Percentiles rank a stretch among this genome's conserved stretches.
Conservation (phyloP, 2,888 invertebrate genomes). For the Drosophila mimetica region DNA sequence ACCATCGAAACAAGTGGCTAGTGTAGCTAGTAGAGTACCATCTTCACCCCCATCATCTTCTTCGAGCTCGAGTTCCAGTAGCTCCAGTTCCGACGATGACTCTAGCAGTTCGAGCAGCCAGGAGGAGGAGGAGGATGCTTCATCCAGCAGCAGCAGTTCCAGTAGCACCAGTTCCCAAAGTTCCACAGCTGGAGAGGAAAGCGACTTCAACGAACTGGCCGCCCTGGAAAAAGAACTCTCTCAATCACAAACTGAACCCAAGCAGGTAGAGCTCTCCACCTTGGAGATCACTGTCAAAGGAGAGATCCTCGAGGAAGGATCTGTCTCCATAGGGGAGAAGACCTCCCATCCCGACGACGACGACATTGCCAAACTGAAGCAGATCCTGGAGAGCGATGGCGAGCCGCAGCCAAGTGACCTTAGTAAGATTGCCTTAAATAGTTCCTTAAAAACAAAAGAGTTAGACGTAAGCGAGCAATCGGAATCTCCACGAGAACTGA, state of each 20-base stretch:
- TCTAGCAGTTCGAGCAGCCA: constrained; percentile 26
- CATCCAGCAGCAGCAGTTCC: constrained; percentile 25
- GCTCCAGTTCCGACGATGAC: constrained; percentile 50
- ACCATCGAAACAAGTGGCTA: not conserved
- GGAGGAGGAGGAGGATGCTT: constrained; percentile 3
- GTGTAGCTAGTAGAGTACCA: not conserved
- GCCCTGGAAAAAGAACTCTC: constrained; percentile 80
- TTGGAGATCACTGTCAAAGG: not conserved
- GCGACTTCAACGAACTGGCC: constrained; percentile 76
- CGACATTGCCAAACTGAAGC: constrained; percentile 80
- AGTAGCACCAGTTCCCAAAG: constrained; percentile 22
- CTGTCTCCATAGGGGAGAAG: not conserved
- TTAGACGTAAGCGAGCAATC: constrained; percentile 56
- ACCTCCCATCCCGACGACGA: constrained; percentile 46
- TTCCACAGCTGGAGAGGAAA: constrained; percentile 43
- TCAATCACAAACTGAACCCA: constrained; percentile 32
- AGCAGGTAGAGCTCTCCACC: not conserved
- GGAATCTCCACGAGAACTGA: constrained; percentile 65
- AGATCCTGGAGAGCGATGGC: constrained; percentile 77
- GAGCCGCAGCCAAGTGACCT: constrained; percentile 85
- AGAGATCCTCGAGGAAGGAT: not conserved
- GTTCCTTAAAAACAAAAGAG: constrained; percentile 78
- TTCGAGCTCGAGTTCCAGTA: constrained; percentile 47
- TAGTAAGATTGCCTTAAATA: constrained; percentile 85
- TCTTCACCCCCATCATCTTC: constrained; percentile 48